Percentiles rank a stretch among this genome's conserved stretches.
phyloP scores from a whole-genome alignment of 2,888 invertebrate species.

The Tenthredo mesomela region DNA sequence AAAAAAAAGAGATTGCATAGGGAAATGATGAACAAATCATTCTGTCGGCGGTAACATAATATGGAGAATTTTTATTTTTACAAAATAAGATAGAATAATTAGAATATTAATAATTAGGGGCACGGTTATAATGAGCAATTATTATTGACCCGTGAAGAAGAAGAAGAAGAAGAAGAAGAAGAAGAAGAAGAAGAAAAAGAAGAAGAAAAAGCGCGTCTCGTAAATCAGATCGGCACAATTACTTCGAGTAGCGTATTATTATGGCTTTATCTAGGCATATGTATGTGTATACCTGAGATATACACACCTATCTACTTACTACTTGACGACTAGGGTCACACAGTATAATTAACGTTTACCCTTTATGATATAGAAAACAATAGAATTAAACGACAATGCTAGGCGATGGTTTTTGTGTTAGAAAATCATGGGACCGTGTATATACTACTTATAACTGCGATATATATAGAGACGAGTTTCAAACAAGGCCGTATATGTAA shows the following conservation, averaged over 20 bases:
- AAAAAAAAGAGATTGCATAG: too few relatives aligned
- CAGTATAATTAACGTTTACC: slow-evolving; percentile 30
- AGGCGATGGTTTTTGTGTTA: neutral
- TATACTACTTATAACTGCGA: neutral
- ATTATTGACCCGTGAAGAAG: neutral
- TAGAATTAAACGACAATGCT: slow-evolving; percentile 26
- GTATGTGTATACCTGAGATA: neutral
- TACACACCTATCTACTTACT: neutral
- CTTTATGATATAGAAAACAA: neutral
- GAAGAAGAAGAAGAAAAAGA: neutral
- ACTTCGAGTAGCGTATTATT: slow-evolving; percentile 1
- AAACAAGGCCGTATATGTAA: too few relatives aligned
- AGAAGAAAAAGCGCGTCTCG: neutral
- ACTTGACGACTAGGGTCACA: neutral
- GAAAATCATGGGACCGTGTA: neutral
- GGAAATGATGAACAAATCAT: neutral
- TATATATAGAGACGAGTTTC: neutral
- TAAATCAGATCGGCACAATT: slow-evolving; percentile 30
- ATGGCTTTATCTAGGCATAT: neutral
- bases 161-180: neutral
- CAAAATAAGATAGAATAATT: neutral
- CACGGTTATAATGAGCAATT: neutral
- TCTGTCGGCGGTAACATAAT: neutral
- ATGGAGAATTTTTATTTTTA: neutral
- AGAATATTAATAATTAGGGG: neutral